Base-by-base conservation (phyloP, 1,140 invertebrate species). In the Harlomillsia oculata region DNA sequence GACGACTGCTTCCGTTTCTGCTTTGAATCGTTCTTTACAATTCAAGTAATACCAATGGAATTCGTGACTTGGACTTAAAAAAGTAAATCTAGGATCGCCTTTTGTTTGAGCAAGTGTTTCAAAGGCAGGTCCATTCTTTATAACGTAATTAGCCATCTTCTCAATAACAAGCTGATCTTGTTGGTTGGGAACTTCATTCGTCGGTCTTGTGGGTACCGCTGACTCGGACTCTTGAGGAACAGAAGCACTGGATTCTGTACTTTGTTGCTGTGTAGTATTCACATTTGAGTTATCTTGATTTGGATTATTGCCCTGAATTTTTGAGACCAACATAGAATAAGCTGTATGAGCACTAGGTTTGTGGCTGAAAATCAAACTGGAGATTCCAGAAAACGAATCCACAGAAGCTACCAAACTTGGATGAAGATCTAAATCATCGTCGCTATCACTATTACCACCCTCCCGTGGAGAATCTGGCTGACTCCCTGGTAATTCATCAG, bases 111-210 rank as follows among this genome's bases (percentile, higher is more conserved):
- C 84, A 26, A 89, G 86, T 9, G 81, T 79, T 67, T 96, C 92
- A 72, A 97, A 97, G 63, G 91, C 87, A 43, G 82, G 77, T 0
- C 93, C 94, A 74, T 97, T 97, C 67, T 92, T 92, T 0, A 85
- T 83, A 0, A 97, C 92, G 69, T 97, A 97, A 53, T 82, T 83
- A 2, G 92, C 91, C 82, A 97, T 94, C 74, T 95, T 94, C 70
- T 96, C 90, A 45, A 97, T 89, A 6, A 97, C 85, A 36, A 86
- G 78, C 68, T 87, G 82, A 5, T 89, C 73, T 53, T 90, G 87
- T 9, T 82, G 80, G 0, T 88, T 82, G 5, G 78, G 78, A 16
- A 87, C 49, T 37, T 59, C 43, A 32, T 59, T 20, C 20, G 50
- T 28, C 23, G 29, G 50, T 16, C 50, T 20, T 1, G 18, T 14